Percentiles rank a stretch among this genome's conserved stretches.
phyloP scores from a whole-genome alignment of 2,888 invertebrate species.

The Caenorhabditis afra region DNA sequence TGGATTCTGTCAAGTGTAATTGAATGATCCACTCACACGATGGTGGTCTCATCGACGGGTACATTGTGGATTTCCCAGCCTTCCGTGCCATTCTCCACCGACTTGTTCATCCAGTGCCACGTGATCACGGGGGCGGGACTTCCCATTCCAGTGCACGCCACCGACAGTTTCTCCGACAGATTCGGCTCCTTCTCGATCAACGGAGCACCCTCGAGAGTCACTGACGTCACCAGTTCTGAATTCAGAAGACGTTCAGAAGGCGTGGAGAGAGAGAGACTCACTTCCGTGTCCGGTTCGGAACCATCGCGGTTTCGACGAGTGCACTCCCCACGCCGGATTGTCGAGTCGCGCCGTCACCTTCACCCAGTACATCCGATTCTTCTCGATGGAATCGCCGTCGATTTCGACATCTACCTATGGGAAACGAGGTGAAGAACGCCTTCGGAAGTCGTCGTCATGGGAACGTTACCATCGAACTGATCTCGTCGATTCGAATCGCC shows the following conservation, averaged over 20 bases:
- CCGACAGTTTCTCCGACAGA: constrained; percentile 41
- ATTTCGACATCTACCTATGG: constrained; percentile 60
- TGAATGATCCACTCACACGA: constrained; percentile 51
- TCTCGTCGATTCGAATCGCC: constrained; percentile 45
- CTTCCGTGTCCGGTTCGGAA: constrained; percentile 68
- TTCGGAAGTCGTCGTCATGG: background rate
- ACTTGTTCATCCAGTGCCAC: constrained; percentile 65
- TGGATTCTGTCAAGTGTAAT: background rate
- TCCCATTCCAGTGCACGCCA: constrained; percentile 63
- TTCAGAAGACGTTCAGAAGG: background rate
- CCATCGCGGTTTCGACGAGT: constrained; percentile 68
- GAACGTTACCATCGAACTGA: constrained; percentile 44
- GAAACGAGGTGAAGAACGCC: background rate
- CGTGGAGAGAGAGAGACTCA: constrained; percentile 22
- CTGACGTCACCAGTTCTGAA: constrained; percentile 61
- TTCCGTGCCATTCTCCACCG: constrained; percentile 51
- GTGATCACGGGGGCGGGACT: constrained; percentile 62
- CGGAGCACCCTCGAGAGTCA: constrained; percentile 50
- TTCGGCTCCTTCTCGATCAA: constrained; percentile 62
- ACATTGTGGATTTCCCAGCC: constrained; percentile 54
- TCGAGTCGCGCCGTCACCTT: constrained; percentile 60
- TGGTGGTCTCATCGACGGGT: constrained; percentile 37
- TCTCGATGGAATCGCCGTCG: constrained; percentile 57
- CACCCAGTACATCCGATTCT: constrained; percentile 66
- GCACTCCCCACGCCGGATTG: constrained; percentile 62